Evolutionary conservation across 2,888 invertebrate species (phyloP).

Genomic region (Halocaridina rubra): DNA sequence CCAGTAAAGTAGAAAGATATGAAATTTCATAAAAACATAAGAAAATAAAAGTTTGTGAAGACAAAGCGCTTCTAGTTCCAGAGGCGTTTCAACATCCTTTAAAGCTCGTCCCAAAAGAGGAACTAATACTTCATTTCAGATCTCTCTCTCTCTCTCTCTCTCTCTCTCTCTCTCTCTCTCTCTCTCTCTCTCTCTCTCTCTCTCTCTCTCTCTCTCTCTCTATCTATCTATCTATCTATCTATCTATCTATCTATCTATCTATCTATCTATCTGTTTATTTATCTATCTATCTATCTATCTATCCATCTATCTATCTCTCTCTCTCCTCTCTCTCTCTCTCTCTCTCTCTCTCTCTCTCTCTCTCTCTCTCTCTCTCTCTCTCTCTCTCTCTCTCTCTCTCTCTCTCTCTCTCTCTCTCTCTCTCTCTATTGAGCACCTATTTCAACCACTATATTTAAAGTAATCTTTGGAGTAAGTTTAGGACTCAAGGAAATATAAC

Average conservation of each 20-base stretch:
- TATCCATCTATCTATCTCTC: not conserved
- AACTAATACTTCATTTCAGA: too few relatives aligned
- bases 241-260: not conserved
- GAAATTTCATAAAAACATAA: too few relatives aligned
- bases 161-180: not conserved
- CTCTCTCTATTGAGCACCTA: not conserved
- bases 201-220: not conserved
- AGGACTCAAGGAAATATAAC: not conserved
- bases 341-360: not conserved
- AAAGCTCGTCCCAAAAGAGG: too few relatives aligned
- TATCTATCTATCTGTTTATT: not conserved
- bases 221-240: not conserved
- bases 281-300: not conserved
- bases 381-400: not conserved
- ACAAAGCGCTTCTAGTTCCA: too few relatives aligned
- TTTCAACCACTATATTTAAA: not conserved
- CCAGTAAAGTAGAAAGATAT: too few relatives aligned
- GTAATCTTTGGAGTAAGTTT: not conserved
- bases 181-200: not conserved
- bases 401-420: not conserved
- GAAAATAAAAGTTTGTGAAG: too few relatives aligned
- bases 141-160: not conserved
- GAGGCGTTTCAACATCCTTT: too few relatives aligned
- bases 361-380: constrained; percentile 2
- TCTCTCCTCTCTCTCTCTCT: not conserved